phyloP scores from a whole-genome alignment of 1,140 invertebrate species.

The Drosophila melanogaster region Release_6_plus_ISO1_MT NT_037436.4:16479501-16480000 shows the following conservation, averaged over 20 bases:
- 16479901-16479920: slow-evolving; percentile 35
- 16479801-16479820: slow-evolving; percentile 40
- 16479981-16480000: slow-evolving; percentile 52
- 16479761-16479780: slow-evolving; percentile 49
- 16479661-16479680: slow-evolving; percentile 14
- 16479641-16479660: slow-evolving; percentile 10
- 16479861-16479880: slow-evolving; percentile 19
- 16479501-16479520: slow-evolving; percentile 17
- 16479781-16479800: slow-evolving; percentile 49
- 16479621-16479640: slow-evolving; percentile 25
- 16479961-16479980: slow-evolving; percentile 15
- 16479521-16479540: background rate
- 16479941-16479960: slow-evolving; percentile 53
- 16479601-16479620: slow-evolving; percentile 25
- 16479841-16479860: slow-evolving; percentile 25
- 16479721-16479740: slow-evolving; percentile 26
- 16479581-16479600: background rate
- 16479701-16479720: slow-evolving; percentile 43
- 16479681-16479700: slow-evolving; percentile 17
- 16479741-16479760: slow-evolving; percentile 28
- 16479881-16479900: background rate
- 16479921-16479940: slow-evolving; percentile 38
- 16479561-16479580: slow-evolving; percentile 18
- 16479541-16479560: slow-evolving; percentile 27
- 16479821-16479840: slow-evolving; percentile 61